Evolutionary conservation across 64 coral and sea anemone species (phyloP).

Genomic region (Astreopora myriophthalma): DNA sequence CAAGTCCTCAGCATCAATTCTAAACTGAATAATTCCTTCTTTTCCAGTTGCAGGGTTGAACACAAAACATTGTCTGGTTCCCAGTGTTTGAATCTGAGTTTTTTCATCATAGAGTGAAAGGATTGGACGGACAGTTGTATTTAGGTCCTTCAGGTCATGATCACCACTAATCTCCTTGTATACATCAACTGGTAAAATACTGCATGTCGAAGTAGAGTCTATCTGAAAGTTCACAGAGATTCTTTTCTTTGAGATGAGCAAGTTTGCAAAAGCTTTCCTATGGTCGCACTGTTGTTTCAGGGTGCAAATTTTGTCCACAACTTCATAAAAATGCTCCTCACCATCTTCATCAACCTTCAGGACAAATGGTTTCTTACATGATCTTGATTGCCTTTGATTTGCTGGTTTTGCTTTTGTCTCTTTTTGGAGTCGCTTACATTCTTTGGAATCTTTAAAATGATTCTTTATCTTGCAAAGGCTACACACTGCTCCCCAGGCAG

Average conservation of each 20-base stretch:
- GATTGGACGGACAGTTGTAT: neutral
- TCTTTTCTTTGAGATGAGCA: neutral
- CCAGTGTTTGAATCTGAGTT: neutral
- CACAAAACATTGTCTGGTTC: too few relatives aligned
- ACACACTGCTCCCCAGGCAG: neutral
- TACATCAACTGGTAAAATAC: neutral
- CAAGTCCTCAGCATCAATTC: too few relatives aligned
- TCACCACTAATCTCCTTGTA: slow-evolving; percentile 27
- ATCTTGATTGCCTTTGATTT: neutral
- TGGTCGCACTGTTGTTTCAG: neutral
- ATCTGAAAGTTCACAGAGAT: slow-evolving; percentile 18
- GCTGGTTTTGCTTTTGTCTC: neutral
- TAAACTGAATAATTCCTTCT: too few relatives aligned
- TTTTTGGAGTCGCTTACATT: neutral
- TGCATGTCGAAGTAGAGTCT: slow-evolving; percentile 20
- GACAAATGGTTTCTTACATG: slow-evolving; percentile 6
- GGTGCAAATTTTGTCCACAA: neutral
- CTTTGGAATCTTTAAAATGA: neutral
- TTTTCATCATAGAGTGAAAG: neutral
- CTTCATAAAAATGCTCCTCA: neutral
- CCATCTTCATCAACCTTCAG: slow-evolving; percentile 26
- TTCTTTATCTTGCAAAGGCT: neutral
- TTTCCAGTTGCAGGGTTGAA: too few relatives aligned
- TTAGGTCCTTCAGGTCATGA: neutral
- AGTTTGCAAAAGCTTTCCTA: slow-evolving; percentile 33